phyloP scores from a whole-genome alignment of 2,113 vertebrate genomes.

The Sitta europaea region DNA sequence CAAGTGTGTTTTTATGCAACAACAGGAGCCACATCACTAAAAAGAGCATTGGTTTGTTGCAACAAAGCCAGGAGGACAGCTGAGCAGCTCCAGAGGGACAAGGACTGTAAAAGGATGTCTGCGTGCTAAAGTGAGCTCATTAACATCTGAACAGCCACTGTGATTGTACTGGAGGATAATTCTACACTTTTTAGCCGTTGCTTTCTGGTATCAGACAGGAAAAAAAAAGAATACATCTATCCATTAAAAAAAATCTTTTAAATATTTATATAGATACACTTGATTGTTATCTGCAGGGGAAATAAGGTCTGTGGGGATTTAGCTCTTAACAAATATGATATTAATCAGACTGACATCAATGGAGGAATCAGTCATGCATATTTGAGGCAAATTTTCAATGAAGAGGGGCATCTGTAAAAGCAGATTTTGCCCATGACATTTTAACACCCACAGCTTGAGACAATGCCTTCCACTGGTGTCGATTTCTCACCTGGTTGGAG shows the following conservation, averaged over 20 bases:
- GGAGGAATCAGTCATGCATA: background rate
- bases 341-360: background rate
- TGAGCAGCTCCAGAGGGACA: background rate
- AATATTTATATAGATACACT: background rate
- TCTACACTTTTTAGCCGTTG: background rate
- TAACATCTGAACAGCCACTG: background rate
- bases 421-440: background rate
- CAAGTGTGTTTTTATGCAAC: background rate
- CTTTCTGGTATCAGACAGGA: background rate
- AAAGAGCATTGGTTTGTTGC: background rate
- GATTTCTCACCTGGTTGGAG: background rate
- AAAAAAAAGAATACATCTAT: background rate
- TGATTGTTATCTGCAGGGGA: background rate
- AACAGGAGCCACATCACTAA: background rate
- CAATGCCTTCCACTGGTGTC: accelerated
- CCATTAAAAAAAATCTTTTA: background rate
- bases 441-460: background rate
- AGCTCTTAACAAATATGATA: background rate
- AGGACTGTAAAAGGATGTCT: background rate
- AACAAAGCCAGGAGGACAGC: background rate
- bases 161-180: background rate
- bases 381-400: background rate
- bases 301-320: background rate
- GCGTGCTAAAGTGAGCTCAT: background rate
- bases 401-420: background rate